Percentiles rank a stretch among this genome's conserved stretches.
Conservation (phyloP, 1,140 invertebrate species). For the Drosophila melanogaster region DNA sequence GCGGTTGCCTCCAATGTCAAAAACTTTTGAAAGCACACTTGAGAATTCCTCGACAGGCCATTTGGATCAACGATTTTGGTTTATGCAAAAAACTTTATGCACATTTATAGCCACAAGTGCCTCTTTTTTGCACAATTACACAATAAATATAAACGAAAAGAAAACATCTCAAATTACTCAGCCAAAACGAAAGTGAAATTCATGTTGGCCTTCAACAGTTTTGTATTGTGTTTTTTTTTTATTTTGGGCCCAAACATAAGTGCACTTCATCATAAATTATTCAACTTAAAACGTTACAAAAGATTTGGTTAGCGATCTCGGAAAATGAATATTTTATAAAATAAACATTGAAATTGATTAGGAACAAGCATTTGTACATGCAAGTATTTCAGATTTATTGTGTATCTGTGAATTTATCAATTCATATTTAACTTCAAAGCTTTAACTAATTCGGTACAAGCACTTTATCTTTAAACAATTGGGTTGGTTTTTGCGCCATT, state of each 20-base stretch:
- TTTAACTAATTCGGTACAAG: too few species aligned
- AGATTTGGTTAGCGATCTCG: neutral
- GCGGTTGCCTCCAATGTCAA: conserved; percentile 14
- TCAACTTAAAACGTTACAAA: conserved; percentile 46
- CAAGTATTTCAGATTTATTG: too few species aligned
- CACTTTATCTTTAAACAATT: neutral
- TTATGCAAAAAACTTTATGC: conserved; percentile 28
- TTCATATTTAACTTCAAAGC: too few species aligned
- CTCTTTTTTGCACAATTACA: conserved; percentile 57
- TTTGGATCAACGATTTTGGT: conserved; percentile 24
- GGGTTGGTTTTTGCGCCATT: neutral
- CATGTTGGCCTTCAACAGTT: conserved; percentile 24
- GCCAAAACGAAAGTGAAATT: conserved; percentile 65
- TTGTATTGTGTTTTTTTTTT: conserved; percentile 7
- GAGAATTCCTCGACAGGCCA: conserved; percentile 24
- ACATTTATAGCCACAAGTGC: conserved; percentile 52
- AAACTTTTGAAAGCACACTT: conserved; percentile 30
- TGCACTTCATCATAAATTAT: conserved; percentile 44
- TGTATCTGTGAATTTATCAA: too few species aligned
- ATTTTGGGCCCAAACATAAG: conserved; percentile 23
- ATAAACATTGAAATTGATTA: neutral
- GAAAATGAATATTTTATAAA: neutral
- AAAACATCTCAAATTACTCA: conserved; percentile 44
- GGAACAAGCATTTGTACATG: neutral
- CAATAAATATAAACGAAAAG: conserved; percentile 19